Evolutionary conservation across 2,888 invertebrate species (phyloP).

Genomic region (Isotomurus palustris): DNA sequence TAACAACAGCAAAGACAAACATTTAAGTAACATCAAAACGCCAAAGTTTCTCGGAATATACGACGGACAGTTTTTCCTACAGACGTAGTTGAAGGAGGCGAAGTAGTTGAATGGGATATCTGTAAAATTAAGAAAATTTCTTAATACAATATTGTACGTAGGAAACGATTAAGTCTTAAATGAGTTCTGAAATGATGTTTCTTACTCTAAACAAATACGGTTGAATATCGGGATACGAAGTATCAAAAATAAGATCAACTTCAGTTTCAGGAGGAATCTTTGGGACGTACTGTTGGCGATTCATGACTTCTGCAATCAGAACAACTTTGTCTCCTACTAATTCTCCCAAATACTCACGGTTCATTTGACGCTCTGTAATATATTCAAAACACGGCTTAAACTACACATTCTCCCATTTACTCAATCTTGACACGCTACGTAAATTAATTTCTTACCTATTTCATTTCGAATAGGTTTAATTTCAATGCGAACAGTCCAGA

Average conservation of each 20-base stretch:
- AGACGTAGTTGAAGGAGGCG: slow-evolving; percentile 64
- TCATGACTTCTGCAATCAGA: slow-evolving; percentile 91
- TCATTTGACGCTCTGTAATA: slow-evolving; percentile 69
- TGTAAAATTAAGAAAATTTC: slow-evolving; percentile 46
- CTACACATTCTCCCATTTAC: background rate
- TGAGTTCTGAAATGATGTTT: background rate
- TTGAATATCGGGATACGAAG: slow-evolving; percentile 85
- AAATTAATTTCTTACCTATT: slow-evolving; percentile 58
- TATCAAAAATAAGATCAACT: slow-evolving; percentile 90
- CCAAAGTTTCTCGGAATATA: slow-evolving; percentile 76
- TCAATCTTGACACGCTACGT: background rate
- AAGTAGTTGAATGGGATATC: slow-evolving; percentile 48
- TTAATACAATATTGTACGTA: background rate
- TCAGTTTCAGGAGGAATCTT: slow-evolving; percentile 91
- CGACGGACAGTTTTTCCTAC: slow-evolving; percentile 86
- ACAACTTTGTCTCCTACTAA: slow-evolving; percentile 87
- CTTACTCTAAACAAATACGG: slow-evolving; percentile 92
- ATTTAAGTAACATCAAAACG: slow-evolving; percentile 41
- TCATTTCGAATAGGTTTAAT: slow-evolving; percentile 79
- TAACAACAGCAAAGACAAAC: background rate
- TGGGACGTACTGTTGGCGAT: slow-evolving; percentile 91
- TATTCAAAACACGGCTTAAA: background rate
- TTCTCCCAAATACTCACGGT: slow-evolving; percentile 82
- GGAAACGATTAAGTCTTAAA: background rate
- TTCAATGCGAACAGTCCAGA: slow-evolving; percentile 92